Evolutionary conservation across 2,888 invertebrate genomes (phyloP).

Genomic region (Platerodrilus igneus): DNA sequence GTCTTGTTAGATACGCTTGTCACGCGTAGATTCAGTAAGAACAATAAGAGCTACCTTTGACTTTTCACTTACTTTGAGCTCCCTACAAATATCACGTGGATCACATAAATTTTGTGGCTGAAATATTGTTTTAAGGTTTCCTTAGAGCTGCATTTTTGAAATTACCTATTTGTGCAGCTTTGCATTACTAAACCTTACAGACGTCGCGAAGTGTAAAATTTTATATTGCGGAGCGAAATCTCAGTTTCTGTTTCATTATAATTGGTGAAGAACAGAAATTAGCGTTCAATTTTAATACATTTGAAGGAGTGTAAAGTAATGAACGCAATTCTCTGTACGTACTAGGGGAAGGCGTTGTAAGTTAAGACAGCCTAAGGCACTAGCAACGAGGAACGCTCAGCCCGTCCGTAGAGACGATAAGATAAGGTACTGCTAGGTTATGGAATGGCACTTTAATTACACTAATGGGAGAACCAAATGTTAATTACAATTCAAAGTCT

Average conservation of each 20-base stretch:
- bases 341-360: slow-evolving; percentile 28
- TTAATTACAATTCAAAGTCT: slow-evolving; percentile 69
- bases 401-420: slow-evolving; percentile 44
- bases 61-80: slow-evolving; percentile 35
- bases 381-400: slow-evolving; percentile 30
- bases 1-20: slow-evolving; percentile 13
- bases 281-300: slow-evolving; percentile 20
- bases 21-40: slow-evolving; percentile 26
- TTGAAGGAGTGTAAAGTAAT: slow-evolving; percentile 20
- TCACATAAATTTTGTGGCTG: slow-evolving; percentile 22
- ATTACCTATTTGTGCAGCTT: too few species aligned
- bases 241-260: too few species aligned
- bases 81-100: slow-evolving; percentile 29
- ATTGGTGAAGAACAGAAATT: too few species aligned
- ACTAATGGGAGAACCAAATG: slow-evolving; percentile 71
- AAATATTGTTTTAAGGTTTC: too few species aligned
- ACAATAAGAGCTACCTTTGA: slow-evolving; percentile 35
- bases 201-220: too few species aligned
- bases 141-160: too few species aligned
- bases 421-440: slow-evolving; percentile 54
- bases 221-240: too few species aligned
- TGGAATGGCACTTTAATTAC: slow-evolving; percentile 70
- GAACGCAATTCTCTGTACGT: slow-evolving; percentile 14
- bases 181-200: too few species aligned
- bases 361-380: slow-evolving; percentile 35